These are phyloP conservation scores for Epizoanthus scotinus DNA, from an alignment of 92 coral and sea anemone genomes.

Conservation along the genomic window DNA sequence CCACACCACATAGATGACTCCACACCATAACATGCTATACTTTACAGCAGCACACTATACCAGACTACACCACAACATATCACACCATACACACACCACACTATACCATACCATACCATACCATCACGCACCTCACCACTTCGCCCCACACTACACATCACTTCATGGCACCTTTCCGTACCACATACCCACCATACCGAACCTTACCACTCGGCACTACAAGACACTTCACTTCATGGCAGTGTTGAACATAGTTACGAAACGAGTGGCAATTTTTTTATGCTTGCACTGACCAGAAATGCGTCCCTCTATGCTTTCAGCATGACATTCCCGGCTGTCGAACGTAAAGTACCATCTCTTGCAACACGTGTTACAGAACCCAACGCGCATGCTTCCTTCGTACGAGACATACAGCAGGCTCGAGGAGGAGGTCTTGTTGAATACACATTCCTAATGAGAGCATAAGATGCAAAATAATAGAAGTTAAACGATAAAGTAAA, in stretches of 20 bases:
- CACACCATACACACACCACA: too few relatives aligned
- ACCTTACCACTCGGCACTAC: too few relatives aligned
- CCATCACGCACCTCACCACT: too few relatives aligned
- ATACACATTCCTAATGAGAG: conserved; percentile 62
- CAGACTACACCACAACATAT: too few relatives aligned
- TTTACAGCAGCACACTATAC: too few relatives aligned
- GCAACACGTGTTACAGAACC: conserved; percentile 73
- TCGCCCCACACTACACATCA: too few relatives aligned
- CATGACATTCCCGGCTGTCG: conserved; percentile 51
- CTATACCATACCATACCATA: too few relatives aligned
- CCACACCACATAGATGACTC: too few relatives aligned
- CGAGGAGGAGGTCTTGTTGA: conserved; percentile 49
- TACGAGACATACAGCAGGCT: conserved; percentile 66
- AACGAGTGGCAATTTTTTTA: not conserved
- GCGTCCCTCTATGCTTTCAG: conserved; percentile 63
- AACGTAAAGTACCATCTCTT: conserved; percentile 83
- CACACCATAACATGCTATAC: too few relatives aligned
- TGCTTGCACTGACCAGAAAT: conserved; percentile 33
- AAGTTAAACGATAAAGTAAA: not conserved
- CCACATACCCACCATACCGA: too few relatives aligned
- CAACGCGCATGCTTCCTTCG: conserved; percentile 83
- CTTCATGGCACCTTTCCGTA: too few relatives aligned
- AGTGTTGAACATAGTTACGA: not conserved
- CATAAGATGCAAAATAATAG: not conserved
- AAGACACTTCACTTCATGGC: too few relatives aligned